Evolutionary conservation across 2,888 invertebrate genomes (phyloP).

Genomic region (Apamea anceps): DNA sequence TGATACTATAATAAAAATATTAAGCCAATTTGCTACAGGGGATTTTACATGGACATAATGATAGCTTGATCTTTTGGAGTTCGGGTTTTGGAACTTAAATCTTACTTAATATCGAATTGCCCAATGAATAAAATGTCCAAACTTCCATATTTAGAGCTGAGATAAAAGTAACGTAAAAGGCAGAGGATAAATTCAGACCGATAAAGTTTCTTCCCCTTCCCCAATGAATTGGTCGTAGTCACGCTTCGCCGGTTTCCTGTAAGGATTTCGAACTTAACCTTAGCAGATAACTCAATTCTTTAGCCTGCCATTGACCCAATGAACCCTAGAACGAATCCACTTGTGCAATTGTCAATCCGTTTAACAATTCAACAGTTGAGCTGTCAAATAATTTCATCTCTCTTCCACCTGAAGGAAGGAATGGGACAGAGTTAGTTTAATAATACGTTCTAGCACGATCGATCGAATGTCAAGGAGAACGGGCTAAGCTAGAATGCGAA

Average conservation of each 20-base stretch:
- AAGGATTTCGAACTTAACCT: constrained; percentile 35
- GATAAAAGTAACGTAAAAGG: not conserved
- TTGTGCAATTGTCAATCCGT: constrained; percentile 49
- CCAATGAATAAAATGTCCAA: not conserved
- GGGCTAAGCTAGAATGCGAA: constrained; percentile 58
- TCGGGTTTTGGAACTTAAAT: not conserved
- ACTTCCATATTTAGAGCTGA: constrained; percentile 18
- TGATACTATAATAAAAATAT: not conserved
- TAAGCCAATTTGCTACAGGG: not conserved
- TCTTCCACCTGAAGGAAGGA: constrained; percentile 18
- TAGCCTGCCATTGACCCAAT: constrained; percentile 60
- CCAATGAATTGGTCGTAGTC: constrained; percentile 1
- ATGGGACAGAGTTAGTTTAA: constrained; percentile 33
- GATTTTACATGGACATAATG: not conserved
- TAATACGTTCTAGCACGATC: constrained; percentile 46
- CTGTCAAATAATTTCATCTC: constrained; percentile 47
- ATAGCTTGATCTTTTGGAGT: not conserved
- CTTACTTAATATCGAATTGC: constrained; percentile 10
- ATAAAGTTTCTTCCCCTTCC: not conserved
- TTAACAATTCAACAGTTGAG: constrained; percentile 16
- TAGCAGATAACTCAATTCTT: constrained; percentile 22
- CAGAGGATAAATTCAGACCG: not conserved
- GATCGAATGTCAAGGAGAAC: constrained; percentile 66
- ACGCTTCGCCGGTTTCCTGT: not conserved
- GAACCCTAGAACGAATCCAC: constrained; percentile 45